phyloP scores from a whole-genome alignment of 1,140 invertebrate genomes.

The Drosophila bifasciata region DNA sequence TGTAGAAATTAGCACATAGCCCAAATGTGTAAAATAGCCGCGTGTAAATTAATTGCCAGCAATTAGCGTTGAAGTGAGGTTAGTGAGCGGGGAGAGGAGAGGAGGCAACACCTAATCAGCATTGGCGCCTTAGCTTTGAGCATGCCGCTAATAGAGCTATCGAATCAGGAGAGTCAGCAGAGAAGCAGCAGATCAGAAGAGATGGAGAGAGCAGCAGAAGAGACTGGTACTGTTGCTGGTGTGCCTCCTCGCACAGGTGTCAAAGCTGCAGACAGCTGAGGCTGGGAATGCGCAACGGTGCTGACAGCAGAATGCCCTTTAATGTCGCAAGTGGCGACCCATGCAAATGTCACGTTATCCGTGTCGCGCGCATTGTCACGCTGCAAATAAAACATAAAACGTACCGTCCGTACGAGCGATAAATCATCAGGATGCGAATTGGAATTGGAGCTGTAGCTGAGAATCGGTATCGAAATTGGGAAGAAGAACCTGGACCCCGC shows the following conservation, averaged over 20 bases:
- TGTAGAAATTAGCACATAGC: conserved; percentile 81
- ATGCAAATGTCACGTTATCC: conserved; percentile 71
- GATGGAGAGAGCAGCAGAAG: too few species aligned
- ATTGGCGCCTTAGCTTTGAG: conserved; percentile 57
- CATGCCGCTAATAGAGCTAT: conserved; percentile 56
- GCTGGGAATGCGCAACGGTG: conserved; percentile 51
- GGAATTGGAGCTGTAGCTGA: conserved; percentile 14
- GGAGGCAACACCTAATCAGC: conserved; percentile 38
- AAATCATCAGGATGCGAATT: conserved; percentile 62
- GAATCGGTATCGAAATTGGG: conserved; percentile 20
- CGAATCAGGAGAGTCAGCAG: not conserved
- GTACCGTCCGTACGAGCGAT: conserved; percentile 66
- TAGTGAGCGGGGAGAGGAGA: not conserved
- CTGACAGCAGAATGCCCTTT: conserved; percentile 80
- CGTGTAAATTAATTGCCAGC: conserved; percentile 74
- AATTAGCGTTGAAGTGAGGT: too few species aligned
- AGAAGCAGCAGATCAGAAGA: not conserved
- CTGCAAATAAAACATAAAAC: conserved; percentile 79
- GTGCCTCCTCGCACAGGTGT: conserved; percentile 67
- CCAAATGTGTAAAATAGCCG: conserved; percentile 77
- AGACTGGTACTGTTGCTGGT: too few species aligned
- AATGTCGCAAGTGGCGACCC: conserved; percentile 71
- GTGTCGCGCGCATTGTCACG: conserved; percentile 62
- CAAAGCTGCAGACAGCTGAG: conserved; percentile 52
- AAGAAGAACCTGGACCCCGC: not conserved